A percentile compares a stretch with the other conserved stretches of the same genome.
These are phyloP conservation scores for Tiliqua scincoides DNA, from an alignment of 2,113 vertebrate genomes.

Conservation along the genomic window DNA sequence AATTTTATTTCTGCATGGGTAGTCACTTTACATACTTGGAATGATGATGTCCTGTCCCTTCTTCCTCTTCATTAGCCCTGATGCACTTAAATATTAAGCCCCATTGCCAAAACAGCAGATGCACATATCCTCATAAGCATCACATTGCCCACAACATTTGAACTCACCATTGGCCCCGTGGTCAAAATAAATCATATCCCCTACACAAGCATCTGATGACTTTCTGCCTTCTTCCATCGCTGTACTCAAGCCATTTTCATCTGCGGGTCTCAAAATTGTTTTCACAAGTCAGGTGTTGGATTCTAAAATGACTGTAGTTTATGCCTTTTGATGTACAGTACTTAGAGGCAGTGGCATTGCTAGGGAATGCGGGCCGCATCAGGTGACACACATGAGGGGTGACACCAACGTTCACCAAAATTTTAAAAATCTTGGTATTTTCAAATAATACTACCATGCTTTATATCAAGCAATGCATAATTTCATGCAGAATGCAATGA, in stretches of 20 bases:
- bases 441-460: no score
- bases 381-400: no score
- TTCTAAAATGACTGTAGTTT: no score
- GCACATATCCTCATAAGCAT: neutral
- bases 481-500: no score
- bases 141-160: neutral
- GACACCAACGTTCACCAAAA: no score
- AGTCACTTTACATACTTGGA: neutral
- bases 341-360: no score
- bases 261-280: neutral
- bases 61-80: neutral
- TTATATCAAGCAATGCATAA: no score
- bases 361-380: no score
- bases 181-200: neutral
- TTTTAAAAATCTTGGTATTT: no score
- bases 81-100: neutral
- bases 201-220: neutral
- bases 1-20: conserved; percentile 1
- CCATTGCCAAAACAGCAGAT: conserved; percentile 20
- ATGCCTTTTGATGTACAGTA: no score
- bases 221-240: neutral
- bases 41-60: neutral
- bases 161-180: neutral
- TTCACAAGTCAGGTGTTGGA: neutral
- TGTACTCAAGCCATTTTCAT: neutral